Conservation (phyloP, 2,888 invertebrate species). For the Eupsilia transversa region DNA sequence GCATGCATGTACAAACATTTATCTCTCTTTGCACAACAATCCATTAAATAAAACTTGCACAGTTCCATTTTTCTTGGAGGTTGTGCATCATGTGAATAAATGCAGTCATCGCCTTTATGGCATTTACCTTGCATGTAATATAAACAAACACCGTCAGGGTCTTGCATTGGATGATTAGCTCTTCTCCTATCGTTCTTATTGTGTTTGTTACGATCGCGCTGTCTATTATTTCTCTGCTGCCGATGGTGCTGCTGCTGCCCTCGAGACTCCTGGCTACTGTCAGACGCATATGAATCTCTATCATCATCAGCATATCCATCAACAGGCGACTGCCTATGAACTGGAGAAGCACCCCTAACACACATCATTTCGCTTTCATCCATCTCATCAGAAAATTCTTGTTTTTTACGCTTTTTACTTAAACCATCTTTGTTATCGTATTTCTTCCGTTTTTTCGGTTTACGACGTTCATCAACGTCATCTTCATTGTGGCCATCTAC, state of each 20-base stretch:
- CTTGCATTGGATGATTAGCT: constrained; percentile 91
- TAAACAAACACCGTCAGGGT: constrained; percentile 94
- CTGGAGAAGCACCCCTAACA: constrained; percentile 94
- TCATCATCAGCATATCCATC: constrained; percentile 88
- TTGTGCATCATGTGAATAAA: constrained; percentile 95
- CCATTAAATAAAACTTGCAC: constrained; percentile 99
- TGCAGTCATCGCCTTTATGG: constrained; percentile 95
- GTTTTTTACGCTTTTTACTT: constrained; percentile 90
- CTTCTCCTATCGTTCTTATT: constrained; percentile 89
- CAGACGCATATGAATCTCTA: constrained; percentile 88
- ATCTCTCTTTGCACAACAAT: constrained; percentile 98
- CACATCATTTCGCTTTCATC: constrained; percentile 96
- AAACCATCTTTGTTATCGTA: constrained; percentile 90
- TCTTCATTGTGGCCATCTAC: constrained; percentile 83
- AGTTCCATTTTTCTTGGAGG: constrained; percentile 97
- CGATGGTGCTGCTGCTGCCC: constrained; percentile 87
- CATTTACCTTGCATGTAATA: constrained; percentile 97
- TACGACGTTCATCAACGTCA: constrained; percentile 88
- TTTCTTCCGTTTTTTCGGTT: constrained; percentile 91
- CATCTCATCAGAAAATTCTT: constrained; percentile 90
- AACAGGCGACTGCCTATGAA: constrained; percentile 77
- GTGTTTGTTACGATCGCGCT: constrained; percentile 88
- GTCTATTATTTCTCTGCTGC: constrained; percentile 82
- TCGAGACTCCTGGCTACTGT: constrained; percentile 90
- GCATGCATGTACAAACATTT: constrained; percentile 99